A percentile compares a stretch with the other conserved stretches of the same genome.
These are phyloP conservation scores for Branchinecta lindahli DNA, from an alignment of 1,140 invertebrate species.

Conservation along the genomic window DNA sequence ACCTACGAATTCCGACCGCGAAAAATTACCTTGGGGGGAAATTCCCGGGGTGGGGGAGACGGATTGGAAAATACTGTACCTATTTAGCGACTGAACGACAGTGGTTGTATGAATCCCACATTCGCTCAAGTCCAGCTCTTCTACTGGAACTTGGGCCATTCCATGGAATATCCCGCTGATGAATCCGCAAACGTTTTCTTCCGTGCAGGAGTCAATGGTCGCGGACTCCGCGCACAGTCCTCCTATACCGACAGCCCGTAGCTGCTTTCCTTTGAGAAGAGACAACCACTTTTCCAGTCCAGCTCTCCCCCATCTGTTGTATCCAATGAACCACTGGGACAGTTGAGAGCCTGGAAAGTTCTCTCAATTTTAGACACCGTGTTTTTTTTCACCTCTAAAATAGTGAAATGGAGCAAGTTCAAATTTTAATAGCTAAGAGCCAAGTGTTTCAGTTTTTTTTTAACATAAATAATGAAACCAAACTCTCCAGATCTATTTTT, in stretches of 20 bases:
- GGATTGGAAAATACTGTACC: not conserved
- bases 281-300: not conserved
- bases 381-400: no score
- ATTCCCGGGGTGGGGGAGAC: not conserved
- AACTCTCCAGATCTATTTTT: no score
- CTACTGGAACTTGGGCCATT: conserved; percentile 1
- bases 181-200: not conserved
- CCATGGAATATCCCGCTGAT: not conserved
- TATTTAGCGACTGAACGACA: not conserved
- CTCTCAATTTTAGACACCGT: no score
- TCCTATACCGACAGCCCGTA: not conserved
- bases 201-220: not conserved
- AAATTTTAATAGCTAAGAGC: no score
- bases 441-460: no score
- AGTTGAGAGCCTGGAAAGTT: not conserved
- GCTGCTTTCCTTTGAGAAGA: not conserved
- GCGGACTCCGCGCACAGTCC: not conserved
- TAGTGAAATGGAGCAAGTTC: no score
- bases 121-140: not conserved
- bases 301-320: conserved; percentile 6
- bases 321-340: not conserved
- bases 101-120: not conserved
- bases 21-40: no score
- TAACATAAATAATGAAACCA: no score
- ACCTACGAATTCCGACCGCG: no score